Evolutionary conservation across 1,140 invertebrate species (phyloP).

Genomic region (Aradophagus sp.): DNA sequence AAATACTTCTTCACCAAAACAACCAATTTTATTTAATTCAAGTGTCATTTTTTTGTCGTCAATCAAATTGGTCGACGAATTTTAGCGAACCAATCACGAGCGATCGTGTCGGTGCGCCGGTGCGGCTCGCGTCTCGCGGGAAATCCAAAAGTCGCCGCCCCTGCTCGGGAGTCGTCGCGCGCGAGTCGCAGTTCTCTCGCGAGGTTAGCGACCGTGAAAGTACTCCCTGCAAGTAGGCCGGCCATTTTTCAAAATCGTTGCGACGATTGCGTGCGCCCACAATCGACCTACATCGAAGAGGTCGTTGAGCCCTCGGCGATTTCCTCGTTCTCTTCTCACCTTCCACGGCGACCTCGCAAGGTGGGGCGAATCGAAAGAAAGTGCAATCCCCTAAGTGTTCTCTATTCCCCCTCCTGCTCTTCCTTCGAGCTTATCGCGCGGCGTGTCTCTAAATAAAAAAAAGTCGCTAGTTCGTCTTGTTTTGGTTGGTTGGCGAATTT

Average conservation of each 20-base stretch:
- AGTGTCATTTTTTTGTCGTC: too few relatives aligned
- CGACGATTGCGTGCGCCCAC: conserved; percentile 73
- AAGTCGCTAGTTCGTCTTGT: too few relatives aligned
- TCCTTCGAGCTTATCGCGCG: too few relatives aligned
- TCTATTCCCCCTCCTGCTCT: conserved; percentile 29
- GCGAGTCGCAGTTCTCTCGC: conserved; percentile 59
- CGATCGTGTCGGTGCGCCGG: too few relatives aligned
- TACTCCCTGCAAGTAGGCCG: conserved; percentile 73
- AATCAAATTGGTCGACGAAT: too few relatives aligned
- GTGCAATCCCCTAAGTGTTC: conserved; percentile 53
- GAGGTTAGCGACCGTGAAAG: conserved; percentile 74
- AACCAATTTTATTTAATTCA: too few relatives aligned
- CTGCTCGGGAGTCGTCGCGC: conserved; percentile 43
- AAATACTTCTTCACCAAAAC: too few relatives aligned
- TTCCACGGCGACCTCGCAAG: conserved; percentile 57
- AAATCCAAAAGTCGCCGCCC: conserved; percentile 48
- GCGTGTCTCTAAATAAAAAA: too few relatives aligned
- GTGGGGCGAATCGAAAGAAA: conserved; percentile 52
- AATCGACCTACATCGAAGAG: conserved; percentile 69
- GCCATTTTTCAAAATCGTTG: conserved; percentile 73
- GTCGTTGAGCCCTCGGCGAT: conserved; percentile 68
- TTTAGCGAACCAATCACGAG: neutral
- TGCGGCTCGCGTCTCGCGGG: conserved; percentile 24
- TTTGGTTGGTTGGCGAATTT: too few relatives aligned
- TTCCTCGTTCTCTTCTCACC: conserved; percentile 67